Conservation (phyloP, 2,797 vertebrate genomes). For the Eulemur rubriventer region DNA sequence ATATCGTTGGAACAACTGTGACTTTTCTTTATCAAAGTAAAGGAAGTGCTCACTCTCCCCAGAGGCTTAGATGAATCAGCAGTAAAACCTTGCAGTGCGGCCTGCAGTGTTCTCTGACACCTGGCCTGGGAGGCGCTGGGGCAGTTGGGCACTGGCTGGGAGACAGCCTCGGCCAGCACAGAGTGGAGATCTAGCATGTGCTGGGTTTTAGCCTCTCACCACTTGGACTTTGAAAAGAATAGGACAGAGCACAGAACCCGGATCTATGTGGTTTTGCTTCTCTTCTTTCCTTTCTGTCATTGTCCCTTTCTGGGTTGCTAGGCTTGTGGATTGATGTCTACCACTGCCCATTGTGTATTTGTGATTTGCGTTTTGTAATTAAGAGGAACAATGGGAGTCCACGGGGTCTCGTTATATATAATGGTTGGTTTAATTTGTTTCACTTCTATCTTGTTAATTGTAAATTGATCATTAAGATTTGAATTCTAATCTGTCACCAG, state of each 20-base stretch:
- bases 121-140: slow-evolving; percentile 43
- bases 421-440: slow-evolving; percentile 92
- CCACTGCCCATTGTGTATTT: slow-evolving; percentile 86
- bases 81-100: not conserved
- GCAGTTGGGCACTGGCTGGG: slow-evolving; percentile 32
- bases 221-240: slow-evolving; percentile 36
- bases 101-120: not conserved
- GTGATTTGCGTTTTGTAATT: slow-evolving; percentile 89
- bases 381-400: slow-evolving; percentile 90
- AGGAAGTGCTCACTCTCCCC: not conserved
- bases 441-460: slow-evolving; percentile 92
- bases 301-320: slow-evolving; percentile 82
- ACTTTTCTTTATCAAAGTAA: slow-evolving; percentile 43
- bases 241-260: slow-evolving; percentile 56
- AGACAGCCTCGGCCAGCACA: slow-evolving; percentile 62
- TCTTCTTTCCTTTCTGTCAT: slow-evolving; percentile 50
- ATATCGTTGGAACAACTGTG: slow-evolving; percentile 31
- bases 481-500: slow-evolving; percentile 91
- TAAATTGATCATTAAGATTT: slow-evolving; percentile 92
- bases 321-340: slow-evolving; percentile 85
- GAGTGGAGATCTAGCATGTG: slow-evolving; percentile 33
- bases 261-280: slow-evolving; percentile 56
- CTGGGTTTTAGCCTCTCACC: slow-evolving; percentile 14
- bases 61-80: slow-evolving; percentile 39
- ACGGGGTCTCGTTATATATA: slow-evolving; percentile 89